Evolutionary conservation across 1,140 invertebrate species (phyloP), one percentile per base, ranked within the genome.

Genomic region (Plectrocnemia conspersa): DNA sequence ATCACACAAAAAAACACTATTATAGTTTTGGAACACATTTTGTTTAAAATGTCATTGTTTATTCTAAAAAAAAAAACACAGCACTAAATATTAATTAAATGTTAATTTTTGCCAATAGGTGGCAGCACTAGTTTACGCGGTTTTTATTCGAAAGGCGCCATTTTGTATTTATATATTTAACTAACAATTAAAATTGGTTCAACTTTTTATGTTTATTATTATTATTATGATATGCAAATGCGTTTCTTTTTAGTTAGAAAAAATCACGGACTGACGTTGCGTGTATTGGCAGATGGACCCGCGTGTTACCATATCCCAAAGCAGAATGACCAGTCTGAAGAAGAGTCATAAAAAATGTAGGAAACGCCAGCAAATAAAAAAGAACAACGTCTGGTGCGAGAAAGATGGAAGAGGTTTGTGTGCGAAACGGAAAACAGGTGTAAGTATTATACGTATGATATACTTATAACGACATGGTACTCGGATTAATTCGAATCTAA

Each of bases 331-430:
- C 47, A 22, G 47, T 50, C 47, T 27, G 47, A 50, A 50, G 47
- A 50, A 38, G 47, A 29, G 33, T 32, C 47, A 50, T n/a, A 50
- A 50, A 50, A 50, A 50, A 50, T 50, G 29, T 50, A 50, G 47
- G 47, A 50, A 50, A 50, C 47, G 47, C 38, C 19, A 38, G 32
- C 27, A 29, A 50, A 50, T 33, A 50, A 50, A n/a, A n/a, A n/a
- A n/a, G n/a, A n/a, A n/a, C n/a, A n/a, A 50, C 11, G 33, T 7
- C 33, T 35, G 33, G 21, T 9, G 18, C n/a, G 46, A 48, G 23
- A 7, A 36, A 48, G 46, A 48, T 38, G 47, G 47, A 24, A 35
- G 47, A 50, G 33, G 13, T 11, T 11, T 15, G 18, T n/a, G 19
- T 15, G 47, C 21, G 33, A 47, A 47, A 47, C 44, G 44, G 33